phyloP scores from a whole-genome alignment of 2,113 vertebrate species.

The Corythornis cristatus region DNA sequence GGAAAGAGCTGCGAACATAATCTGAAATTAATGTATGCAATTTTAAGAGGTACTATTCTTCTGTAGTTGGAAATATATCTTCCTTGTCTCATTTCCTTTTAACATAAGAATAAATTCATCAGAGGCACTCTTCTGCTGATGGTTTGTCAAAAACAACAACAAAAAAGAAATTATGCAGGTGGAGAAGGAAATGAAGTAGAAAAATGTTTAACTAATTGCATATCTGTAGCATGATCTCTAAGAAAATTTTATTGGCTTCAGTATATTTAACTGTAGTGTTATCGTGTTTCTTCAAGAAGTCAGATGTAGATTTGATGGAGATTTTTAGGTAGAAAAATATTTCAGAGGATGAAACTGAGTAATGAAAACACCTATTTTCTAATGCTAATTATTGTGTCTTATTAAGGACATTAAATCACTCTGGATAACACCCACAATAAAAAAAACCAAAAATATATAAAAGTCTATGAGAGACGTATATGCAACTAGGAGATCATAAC shows the following conservation, averaged over 20 bases:
- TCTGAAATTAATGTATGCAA: not conserved
- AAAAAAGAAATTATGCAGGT: not conserved
- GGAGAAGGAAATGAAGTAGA: not conserved
- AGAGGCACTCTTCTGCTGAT: not conserved
- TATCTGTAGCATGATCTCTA: not conserved
- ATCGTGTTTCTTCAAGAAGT: not conserved
- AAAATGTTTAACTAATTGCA: not conserved
- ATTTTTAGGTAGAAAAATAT: not conserved
- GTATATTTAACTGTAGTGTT: not conserved
- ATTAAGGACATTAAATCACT: not conserved
- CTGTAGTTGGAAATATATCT: not conserved
- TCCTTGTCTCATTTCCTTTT: not conserved
- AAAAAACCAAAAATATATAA: not conserved
- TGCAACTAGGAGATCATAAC: rapidly evolving
- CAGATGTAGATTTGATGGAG: rapidly evolving
- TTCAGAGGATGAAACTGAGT: rapidly evolving
- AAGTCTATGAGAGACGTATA: not conserved
- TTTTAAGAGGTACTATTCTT: not conserved
- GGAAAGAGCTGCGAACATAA: not conserved
- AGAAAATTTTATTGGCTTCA: not conserved
- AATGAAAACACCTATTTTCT: not conserved
- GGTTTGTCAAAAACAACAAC: not conserved
- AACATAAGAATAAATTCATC: not conserved
- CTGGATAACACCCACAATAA: not conserved
- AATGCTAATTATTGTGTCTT: not conserved